Base-by-base conservation (phyloP, 2,113 vertebrate genomes). In the Setophaga coronata region DNA sequence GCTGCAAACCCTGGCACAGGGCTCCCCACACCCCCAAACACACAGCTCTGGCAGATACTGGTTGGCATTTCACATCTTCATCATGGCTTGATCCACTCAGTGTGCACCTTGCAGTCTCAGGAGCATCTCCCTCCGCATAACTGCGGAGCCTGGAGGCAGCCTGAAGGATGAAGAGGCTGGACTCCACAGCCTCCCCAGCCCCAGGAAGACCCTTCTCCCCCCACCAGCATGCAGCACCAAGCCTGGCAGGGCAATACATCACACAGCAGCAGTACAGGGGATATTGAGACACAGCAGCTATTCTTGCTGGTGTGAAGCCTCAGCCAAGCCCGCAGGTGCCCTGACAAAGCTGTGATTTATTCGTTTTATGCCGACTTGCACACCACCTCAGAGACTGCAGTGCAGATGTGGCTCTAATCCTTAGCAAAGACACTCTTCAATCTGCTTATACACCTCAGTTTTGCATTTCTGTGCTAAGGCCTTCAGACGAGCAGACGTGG, bases 61-160 rank as follows among this genome's bases (percentile, higher is more conserved):
- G 14, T 51, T 0, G 0, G 33, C 66, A 18, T 25, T 66, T 43
- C 2, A 1, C 3, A 1, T 51, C 31, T 4, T 24, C 20, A 31
- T 25, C 0, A 0, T 1, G 5, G 16, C 47, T 78, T 17, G 12
- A 42, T 56, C n/a, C 29, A 9, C 48, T 33, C 4, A 0, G 10
- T 0, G 6, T 2, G 11, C 1, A 1, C 38, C 42, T 23, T 26
- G 12, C 34, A 81, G 50, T 36, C 34, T 57, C 64, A 61, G 76
- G 8, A 77, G 42, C 38, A 29, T 5, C 38, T 29, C 23, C 14
- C 9, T 9, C 33, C 0, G 0, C 11, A 3, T 5, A 18, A 48
- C 4, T 36, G 34, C 34, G 34, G 34, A 36, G 34, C 34, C 34
- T 36, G 34, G 34, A 23, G 51, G n/a, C n/a, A 73, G 33, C 20